Conservation (phyloP, 2,113 vertebrate genomes). For the Anarhynchus alexandrinus region DNA sequence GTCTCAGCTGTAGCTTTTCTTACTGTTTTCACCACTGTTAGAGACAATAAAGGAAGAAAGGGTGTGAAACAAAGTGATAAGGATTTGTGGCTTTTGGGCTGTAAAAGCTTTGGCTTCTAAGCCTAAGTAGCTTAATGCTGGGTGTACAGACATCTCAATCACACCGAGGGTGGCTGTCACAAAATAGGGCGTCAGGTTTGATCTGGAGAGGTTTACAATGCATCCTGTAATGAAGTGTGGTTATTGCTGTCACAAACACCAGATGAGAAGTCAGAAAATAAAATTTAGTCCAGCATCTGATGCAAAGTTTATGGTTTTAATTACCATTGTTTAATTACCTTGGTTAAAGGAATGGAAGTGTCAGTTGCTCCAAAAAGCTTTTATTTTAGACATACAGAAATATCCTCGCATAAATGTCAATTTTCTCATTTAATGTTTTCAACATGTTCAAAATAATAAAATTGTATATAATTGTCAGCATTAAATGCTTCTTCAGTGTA, state of each 20-base stretch:
- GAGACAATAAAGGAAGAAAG: background rate
- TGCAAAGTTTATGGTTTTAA: background rate
- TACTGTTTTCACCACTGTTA: background rate
- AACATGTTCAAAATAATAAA: background rate
- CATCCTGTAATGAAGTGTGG: background rate
- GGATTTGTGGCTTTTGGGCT: slow-evolving; percentile 13
- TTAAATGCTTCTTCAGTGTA: background rate
- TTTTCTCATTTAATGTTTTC: background rate
- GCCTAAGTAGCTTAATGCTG: slow-evolving; percentile 40
- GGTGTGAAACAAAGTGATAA: background rate
- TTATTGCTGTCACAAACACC: background rate
- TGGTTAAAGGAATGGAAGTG: background rate
- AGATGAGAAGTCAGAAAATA: background rate
- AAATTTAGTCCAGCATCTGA: background rate
- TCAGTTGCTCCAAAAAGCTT: background rate
- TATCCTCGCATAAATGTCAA: background rate
- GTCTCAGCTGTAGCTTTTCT: background rate
- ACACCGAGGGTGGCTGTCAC: background rate
- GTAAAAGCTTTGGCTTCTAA: slow-evolving; percentile 2
- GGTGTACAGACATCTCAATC: slow-evolving; percentile 20
- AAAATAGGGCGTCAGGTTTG: background rate
- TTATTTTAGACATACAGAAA: background rate
- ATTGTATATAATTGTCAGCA: background rate
- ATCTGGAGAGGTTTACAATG: background rate
- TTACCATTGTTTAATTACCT: background rate